A percentile compares a stretch with the other conserved stretches of the same genome.
phyloP scores from a whole-genome alignment of 2,797 vertebrate species.

The Onychomys leucogaster region DNA sequence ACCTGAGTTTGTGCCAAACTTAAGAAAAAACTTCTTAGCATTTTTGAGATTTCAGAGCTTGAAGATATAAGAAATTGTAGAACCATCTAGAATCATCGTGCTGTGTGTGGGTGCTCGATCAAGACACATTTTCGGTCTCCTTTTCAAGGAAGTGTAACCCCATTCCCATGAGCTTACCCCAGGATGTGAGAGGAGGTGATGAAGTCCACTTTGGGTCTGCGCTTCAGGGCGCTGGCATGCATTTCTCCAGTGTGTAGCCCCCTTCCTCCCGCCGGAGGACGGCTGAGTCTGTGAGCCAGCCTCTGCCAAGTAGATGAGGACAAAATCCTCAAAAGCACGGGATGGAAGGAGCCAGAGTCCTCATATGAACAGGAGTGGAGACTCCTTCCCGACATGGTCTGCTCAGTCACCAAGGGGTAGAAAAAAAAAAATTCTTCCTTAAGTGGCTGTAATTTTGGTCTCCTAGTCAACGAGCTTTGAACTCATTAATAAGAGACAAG shows the following conservation, averaged over 20 bases:
- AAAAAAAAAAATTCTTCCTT: neutral
- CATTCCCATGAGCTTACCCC: neutral
- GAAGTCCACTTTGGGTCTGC: neutral
- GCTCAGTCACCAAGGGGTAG: neutral
- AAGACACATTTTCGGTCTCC: neutral
- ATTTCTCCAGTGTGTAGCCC: neutral
- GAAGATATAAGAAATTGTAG: neutral
- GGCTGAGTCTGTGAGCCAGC: neutral
- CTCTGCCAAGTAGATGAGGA: neutral
- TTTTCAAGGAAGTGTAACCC: neutral
- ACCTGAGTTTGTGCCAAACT: neutral
- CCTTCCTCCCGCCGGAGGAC: neutral
- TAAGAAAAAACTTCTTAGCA: neutral
- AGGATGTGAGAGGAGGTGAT: neutral
- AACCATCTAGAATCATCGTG: no score
- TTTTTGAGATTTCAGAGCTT: neutral
- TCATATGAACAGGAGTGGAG: neutral
- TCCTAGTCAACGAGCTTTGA: neutral
- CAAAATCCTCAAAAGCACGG: neutral
- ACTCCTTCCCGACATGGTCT: neutral
- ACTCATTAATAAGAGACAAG: neutral
- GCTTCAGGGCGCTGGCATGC: neutral
- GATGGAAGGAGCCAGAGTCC: neutral
- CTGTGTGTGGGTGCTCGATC: no score
- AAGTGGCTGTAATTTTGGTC: neutral